Percentiles rank a stretch among this genome's conserved stretches.
Conservation (phyloP, 2,113 vertebrate genomes). For the Saguinus imperator region DNA sequence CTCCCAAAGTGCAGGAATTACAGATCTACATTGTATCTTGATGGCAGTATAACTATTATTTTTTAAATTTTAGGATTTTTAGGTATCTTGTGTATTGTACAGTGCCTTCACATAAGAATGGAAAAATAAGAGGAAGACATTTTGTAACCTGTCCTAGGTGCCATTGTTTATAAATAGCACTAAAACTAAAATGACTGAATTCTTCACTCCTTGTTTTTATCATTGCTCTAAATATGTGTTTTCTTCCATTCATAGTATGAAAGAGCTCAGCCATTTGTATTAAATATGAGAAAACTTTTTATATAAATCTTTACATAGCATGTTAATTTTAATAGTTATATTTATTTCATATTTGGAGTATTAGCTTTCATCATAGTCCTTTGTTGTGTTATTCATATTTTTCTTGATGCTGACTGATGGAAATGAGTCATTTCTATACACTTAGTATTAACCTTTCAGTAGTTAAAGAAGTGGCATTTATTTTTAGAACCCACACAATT, state of each 20-base stretch:
- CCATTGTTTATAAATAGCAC: not conserved
- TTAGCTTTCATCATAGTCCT: not conserved
- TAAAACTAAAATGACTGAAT: not conserved
- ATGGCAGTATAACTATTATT: not conserved
- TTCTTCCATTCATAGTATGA: not conserved
- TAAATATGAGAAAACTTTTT: not conserved
- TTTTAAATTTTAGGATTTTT: not conserved
- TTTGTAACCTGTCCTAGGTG: not conserved
- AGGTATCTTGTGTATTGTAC: not conserved
- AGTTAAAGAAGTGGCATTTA: not conserved
- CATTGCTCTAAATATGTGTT: not conserved
- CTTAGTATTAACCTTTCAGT: not conserved
- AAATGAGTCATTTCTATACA: not conserved
- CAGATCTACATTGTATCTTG: not conserved
- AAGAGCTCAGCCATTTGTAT: not conserved
- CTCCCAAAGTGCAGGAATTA: too few species aligned
- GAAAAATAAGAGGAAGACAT: not conserved
- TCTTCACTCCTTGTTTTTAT: not conserved
- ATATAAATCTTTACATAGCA: not conserved
- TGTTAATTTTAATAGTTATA: not conserved
- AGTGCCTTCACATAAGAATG: not conserved
- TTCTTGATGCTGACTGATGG: not conserved
- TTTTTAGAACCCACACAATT: not conserved
- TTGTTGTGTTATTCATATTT: not conserved
- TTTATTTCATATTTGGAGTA: not conserved